Evolutionary conservation across 2,113 vertebrate species (phyloP).

Genomic region (Otocyon megalotis): DNA sequence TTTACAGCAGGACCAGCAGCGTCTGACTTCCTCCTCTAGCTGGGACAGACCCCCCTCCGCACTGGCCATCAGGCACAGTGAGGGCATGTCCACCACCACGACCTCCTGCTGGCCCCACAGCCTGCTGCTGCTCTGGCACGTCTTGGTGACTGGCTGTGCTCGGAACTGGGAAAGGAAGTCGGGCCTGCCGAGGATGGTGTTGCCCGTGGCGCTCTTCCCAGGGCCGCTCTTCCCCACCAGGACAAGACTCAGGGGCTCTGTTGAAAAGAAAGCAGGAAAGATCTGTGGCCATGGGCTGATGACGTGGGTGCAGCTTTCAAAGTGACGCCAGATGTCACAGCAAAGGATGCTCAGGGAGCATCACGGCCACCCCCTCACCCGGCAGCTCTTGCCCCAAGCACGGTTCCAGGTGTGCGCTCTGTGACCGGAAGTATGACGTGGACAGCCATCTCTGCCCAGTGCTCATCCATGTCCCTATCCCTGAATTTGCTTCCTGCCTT

Average conservation of each 20-base stretch:
- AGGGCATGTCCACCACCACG: constrained; percentile 61
- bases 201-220: constrained; percentile 55
- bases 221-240: constrained; percentile 9
- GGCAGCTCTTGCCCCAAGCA: neutral
- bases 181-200: neutral
- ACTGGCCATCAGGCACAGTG: fast-evolving
- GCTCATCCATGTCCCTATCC: neutral
- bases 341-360: neutral
- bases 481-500: neutral
- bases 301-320: neutral
- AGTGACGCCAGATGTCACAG: neutral
- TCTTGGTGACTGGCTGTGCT: neutral
- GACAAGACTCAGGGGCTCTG: constrained; percentile 38
- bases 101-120: fast-evolving
- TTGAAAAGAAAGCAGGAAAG: neutral
- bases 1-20: neutral
- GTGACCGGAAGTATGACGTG: neutral
- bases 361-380: neutral
- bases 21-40: fast-evolving
- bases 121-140: fast-evolving
- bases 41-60: fast-evolving
- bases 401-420: neutral
- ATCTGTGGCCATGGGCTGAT: neutral
- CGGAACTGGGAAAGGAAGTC: neutral
- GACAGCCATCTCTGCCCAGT: neutral